A percentile compares a stretch with the other conserved stretches of the same genome.
Evolutionary conservation across 2,797 vertebrate genomes (phyloP).

Genomic region (Otus scops): DNA sequence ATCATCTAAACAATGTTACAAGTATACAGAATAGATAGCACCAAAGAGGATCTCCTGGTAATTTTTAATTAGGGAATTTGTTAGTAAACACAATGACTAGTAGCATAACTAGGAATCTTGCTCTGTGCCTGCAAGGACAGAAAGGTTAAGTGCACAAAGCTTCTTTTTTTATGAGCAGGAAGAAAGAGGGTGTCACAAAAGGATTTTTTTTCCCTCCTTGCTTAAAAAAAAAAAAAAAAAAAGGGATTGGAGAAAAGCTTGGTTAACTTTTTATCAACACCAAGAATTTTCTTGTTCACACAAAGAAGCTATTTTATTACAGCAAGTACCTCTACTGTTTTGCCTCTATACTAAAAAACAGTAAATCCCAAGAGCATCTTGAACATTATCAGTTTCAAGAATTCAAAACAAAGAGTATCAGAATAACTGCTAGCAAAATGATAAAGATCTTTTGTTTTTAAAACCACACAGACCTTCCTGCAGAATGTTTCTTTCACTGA

Average conservation of each 20-base stretch:
- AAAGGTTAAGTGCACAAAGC: constrained; percentile 12
- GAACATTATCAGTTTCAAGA: not conserved
- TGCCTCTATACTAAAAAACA: not conserved
- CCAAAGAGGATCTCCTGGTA: not conserved
- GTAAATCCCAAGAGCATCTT: not conserved
- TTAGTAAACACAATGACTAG: constrained; percentile 3
- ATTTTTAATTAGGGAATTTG: not conserved
- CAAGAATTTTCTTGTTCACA: not conserved
- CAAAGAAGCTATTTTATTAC: not conserved
- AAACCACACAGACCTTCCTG: not conserved
- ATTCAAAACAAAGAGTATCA: not conserved
- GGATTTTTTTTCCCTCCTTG: not conserved
- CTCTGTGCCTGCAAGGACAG: not conserved
- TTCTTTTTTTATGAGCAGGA: not conserved
- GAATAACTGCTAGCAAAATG: not conserved
- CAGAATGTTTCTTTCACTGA: not conserved
- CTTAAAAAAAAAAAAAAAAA: not conserved
- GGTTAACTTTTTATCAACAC: not conserved
- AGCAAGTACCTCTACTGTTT: not conserved
- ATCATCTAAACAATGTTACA: not conserved
- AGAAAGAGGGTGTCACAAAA: not conserved
- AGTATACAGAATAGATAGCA: not conserved
- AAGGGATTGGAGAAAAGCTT: not conserved
- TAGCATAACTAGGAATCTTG: not conserved
- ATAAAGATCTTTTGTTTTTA: not conserved